Base-by-base conservation (phyloP, 2,888 invertebrate genomes). In the Heliconius erato region DNA sequence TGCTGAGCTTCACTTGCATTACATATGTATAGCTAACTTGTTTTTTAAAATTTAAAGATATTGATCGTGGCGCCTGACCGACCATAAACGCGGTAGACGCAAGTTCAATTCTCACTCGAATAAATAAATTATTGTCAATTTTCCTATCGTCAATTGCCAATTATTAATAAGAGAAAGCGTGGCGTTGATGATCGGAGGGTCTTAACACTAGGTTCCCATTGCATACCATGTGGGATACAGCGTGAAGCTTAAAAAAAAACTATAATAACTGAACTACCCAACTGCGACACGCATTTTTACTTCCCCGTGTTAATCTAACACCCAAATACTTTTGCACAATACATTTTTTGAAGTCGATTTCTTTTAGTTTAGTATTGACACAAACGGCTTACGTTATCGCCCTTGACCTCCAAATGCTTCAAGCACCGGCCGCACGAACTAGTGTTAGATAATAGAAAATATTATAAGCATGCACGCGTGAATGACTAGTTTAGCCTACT, bases 321-420 rank as follows among this genome's bases (percentile, higher is more conserved):
- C 59, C 9, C 7, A 54, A n/a, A 59, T 6, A 59, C 23, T 59
- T 59, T 59, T 59, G 3, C 59, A n/a, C 59, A 19, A 35, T 68
- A 32, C 71, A 44, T 2, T 26, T 6, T 26, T 69, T 11, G 12
- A 4, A 35, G 19, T 40, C n/a, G n/a, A 14, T 72, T 26, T 26
- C 71, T 72, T 44, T 44, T 40, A 44, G 40, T 72, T 44, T 35
- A 14, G 32, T 76, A 63, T 76, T 76, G 59, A 63, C 23, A 63
- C 32, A n/a, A 63, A 76, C n/a, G 35, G 59, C 76, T 76, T 67
- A 74, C 40, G 72, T 54, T 74, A 67, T 32, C 78, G 83, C 74
- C 80, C 83, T 80, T 78, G 83, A 79, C 80, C 80, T 78, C 79
- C 69, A 78, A 78, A 49, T 44, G 78, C 71, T 74, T 74, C 44